Evolutionary conservation across 2,888 invertebrate genomes (phyloP), one percentile per base, ranked within the genome.

Genomic region (Conchocele bisecta): DNA sequence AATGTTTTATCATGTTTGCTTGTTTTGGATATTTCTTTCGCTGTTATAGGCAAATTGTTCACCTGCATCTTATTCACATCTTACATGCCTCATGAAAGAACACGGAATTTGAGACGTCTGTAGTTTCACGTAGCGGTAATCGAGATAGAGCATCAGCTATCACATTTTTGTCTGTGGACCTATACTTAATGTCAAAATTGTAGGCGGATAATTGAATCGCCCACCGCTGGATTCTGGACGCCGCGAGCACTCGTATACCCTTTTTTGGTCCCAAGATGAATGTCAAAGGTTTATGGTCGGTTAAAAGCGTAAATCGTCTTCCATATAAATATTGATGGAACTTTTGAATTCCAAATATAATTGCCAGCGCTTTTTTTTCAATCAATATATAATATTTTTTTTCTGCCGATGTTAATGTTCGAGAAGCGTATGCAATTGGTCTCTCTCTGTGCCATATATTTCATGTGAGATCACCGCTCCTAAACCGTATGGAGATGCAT

Each of bases 391-490:
- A 91, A 74, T 90, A 91, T 17, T 85, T 70, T 29, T 35, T 41
- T 35, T 79, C 75, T 7, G 65, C 54, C 15, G 29, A n/a, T 7
- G 60, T 50, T 28, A 78, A 54, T 13, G 74, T 71, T n/a, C 76
- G 51, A n/a, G 79, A 78, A n/a, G 79, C 76, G 75, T 89, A 91
- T 1, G 85, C 83, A 33, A 92, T 90, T 3, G 92, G 91, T 71
- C 86, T 68, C 67, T 91, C 90, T 17, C 74, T 66, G 15, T 88
- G n/a, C n/a, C 88, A 85, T 83, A 67, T 81, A 91, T 76, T 13
- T 54, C 46, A 59, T 81, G 91, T 84, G 80, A 79, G 35, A 81
- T 65, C 22, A 84, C 79, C 26, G 73, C 79, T 24, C 81, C 72
- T 17, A 83, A 17, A n/a, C 82, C 81, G 57, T 77, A 75, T 3